These are phyloP conservation scores for Drosophila limbata DNA, from an alignment of 2,888 invertebrate species.

Conservation along the genomic window DNA sequence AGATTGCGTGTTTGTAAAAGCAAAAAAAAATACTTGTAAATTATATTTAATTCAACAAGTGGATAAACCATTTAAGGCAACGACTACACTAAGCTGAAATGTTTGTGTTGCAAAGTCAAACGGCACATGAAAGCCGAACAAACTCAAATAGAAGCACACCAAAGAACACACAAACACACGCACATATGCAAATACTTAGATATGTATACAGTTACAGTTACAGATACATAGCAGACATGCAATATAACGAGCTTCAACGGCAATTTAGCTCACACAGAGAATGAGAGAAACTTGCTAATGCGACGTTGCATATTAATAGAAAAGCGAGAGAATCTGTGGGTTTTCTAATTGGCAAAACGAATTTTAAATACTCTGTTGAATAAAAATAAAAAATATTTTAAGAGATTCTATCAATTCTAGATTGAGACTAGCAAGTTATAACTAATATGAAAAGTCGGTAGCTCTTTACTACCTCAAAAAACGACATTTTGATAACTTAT, in stretches of 20 bases:
- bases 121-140: conserved; percentile 52
- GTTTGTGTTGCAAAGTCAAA: conserved; percentile 37
- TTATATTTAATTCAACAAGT: conserved; percentile 70
- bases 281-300: conserved; percentile 34
- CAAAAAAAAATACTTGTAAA: conserved; percentile 38
- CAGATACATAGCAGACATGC: conserved; percentile 32
- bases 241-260: conserved; percentile 52
- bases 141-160: conserved; percentile 46
- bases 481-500: conserved; percentile 14
- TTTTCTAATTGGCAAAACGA: conserved; percentile 22
- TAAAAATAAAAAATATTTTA: background rate
- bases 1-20: conserved; percentile 39
- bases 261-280: conserved; percentile 36
- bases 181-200: conserved; percentile 2
- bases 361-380: conserved; percentile 26
- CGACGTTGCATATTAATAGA: conserved; percentile 58
- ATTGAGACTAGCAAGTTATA: no score
- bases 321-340: conserved; percentile 12
- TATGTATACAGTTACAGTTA: background rate
- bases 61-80: conserved; percentile 57
- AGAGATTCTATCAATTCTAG: background rate
- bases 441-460: background rate
- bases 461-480: background rate
- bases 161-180: conserved; percentile 10
- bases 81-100: conserved; percentile 44